Evolutionary conservation across 2,888 invertebrate genomes (phyloP).

Genomic region (Drosophila basisetae): DNA sequence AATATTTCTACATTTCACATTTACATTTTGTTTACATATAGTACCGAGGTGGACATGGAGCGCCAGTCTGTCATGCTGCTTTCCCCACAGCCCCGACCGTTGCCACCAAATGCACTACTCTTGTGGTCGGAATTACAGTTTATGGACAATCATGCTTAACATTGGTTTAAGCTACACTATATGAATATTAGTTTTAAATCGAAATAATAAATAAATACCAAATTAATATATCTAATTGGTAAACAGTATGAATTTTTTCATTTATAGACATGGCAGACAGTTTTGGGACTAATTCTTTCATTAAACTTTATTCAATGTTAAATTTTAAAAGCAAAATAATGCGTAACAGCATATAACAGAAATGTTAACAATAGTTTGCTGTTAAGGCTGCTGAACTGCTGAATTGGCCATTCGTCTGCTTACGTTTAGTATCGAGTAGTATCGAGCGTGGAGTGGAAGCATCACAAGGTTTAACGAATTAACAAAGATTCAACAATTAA

Average conservation of each 20-base stretch:
- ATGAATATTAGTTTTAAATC: neutral
- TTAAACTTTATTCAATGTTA: neutral
- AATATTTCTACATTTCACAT: neutral
- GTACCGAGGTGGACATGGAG: conserved; percentile 95
- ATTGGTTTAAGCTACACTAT: neutral
- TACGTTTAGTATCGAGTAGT: conserved; percentile 49
- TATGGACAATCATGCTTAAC: conserved; percentile 92
- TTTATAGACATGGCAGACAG: neutral
- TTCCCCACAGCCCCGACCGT: conserved; percentile 96
- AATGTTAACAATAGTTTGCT: conserved; percentile 16
- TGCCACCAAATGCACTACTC: conserved; percentile 95
- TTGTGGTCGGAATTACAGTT: conserved; percentile 96
- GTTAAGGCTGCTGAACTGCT: conserved; percentile 42
- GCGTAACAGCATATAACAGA: neutral
- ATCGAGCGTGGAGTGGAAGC: conserved; percentile 41
- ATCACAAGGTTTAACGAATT: conserved; percentile 56
- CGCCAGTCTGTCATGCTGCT: conserved; percentile 94
- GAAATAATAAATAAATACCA: neutral
- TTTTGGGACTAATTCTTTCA: neutral
- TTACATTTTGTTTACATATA: conserved; percentile 86
- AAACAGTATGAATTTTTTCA: neutral
- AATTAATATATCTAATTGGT: neutral
- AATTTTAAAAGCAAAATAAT: neutral
- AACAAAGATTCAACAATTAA: conserved; percentile 50
- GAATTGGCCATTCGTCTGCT: conserved; percentile 24